Evolutionary conservation across 2,888 invertebrate genomes (phyloP), one percentile per base, ranked within the genome.

Genomic region (Diarsia brunnea): DNA sequence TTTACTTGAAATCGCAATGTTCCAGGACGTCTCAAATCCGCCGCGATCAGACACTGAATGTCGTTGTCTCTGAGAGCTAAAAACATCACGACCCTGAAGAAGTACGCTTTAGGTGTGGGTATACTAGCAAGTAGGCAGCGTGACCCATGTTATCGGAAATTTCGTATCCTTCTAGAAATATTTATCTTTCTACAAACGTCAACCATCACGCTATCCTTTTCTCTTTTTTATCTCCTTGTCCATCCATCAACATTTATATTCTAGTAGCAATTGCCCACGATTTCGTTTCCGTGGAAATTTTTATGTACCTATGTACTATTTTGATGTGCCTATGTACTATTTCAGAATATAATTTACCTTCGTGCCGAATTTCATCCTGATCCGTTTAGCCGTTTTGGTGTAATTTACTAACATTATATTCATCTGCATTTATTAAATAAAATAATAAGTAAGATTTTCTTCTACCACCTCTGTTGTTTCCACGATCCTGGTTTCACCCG

Each of bases 381-480:
- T 58, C 2, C 7, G 3, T 24, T 7, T 1, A 24, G 55, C 14
- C 14, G 1, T 27, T 7, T 7, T 24, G 1, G 8, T 2, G 16
- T 58, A 8, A 55, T 55, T 24, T 1, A 24, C 16, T 24, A 24
- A 55, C 7, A 16, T 8, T 27, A 8, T 16, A 55, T 55, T 2
- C 5, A 27, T 27, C 16, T 0, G 1, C 16, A 27, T 27, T 55
- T 24, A 55, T 55, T 38, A 5, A 38, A 5, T 38, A 38, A 14
- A 7, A 51, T n/a, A 31, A 4, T 38, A 61, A 61, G 12, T 61
- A 7, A n/a, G 21, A 43, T 63, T 49, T 24, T 43, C 27, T 67
- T 14, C 2, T n/a, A 11, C 60, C 43, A 43, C 2, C 51, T 76
- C 24, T 12, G 10, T 69, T 60, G 7, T 65, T 81, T 61, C 64